Percentiles rank a stretch among this genome's conserved stretches.
Conservation (phyloP, 2,113 vertebrate genomes). For the human (Homo sapiens) region DNA sequence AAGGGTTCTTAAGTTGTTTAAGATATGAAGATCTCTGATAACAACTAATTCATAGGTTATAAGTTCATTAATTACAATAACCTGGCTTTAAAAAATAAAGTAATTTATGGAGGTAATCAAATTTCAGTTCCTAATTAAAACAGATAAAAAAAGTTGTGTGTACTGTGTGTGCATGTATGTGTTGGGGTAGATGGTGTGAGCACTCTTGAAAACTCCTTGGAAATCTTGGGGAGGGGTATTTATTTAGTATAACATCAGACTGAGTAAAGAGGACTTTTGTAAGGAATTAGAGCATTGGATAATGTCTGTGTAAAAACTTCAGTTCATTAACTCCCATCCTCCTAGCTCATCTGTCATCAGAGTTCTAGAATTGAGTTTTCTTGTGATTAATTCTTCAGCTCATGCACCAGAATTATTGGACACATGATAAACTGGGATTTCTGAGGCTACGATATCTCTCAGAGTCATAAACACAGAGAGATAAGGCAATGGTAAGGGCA, state of each 20-base stretch:
- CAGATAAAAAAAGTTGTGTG: not conserved
- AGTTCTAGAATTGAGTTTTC: constrained; percentile 11
- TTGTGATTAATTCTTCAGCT: not conserved
- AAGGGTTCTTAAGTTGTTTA: not conserved
- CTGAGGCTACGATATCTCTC: not conserved
- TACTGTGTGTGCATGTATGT: not conserved
- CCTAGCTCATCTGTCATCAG: not conserved
- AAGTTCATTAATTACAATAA: not conserved
- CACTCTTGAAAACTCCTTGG: not conserved
- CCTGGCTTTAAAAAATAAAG: not conserved
- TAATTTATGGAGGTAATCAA: not conserved
- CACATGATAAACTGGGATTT: not conserved
- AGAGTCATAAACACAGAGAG: not conserved
- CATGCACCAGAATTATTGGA: not conserved
- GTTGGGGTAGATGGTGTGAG: not conserved
- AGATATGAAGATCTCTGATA: not conserved
- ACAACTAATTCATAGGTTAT: not conserved
- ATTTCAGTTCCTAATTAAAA: not conserved
- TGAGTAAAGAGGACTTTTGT: not conserved
- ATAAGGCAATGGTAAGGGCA: not conserved
- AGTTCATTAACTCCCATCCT: not conserved
- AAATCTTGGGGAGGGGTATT: not conserved
- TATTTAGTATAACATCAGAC: not conserved
- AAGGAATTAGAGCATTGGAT: not conserved
- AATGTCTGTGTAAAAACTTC: not conserved